Conservation (phyloP, 2,113 vertebrate genomes). For the Otolemur garnettii region DNA sequence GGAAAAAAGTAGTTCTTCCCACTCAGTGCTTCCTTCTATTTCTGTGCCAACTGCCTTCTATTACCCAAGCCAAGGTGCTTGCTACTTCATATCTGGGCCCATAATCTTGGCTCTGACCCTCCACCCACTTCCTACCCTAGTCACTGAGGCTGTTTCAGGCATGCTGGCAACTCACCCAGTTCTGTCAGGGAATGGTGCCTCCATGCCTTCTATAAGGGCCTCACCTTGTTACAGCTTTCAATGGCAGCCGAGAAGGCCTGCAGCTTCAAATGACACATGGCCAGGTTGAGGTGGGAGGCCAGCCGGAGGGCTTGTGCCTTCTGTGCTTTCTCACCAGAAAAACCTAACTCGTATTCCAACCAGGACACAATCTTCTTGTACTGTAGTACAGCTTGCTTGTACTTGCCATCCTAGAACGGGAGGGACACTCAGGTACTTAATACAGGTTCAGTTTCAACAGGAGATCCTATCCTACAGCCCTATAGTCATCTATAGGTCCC, state of each 20-base stretch:
- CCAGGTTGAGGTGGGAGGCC: constrained; percentile 96
- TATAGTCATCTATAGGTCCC: not conserved
- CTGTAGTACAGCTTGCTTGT: constrained; percentile 94
- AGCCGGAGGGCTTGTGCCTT: constrained; percentile 91
- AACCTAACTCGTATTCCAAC: constrained; percentile 94
- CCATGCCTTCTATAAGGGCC: not conserved
- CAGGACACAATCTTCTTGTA: constrained; percentile 98
- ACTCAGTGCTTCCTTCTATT: not conserved
- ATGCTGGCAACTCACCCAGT: not conserved
- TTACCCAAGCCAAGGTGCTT: not conserved
- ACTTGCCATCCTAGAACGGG: constrained; percentile 92
- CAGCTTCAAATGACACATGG: constrained; percentile 97
- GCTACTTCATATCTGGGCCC: not conserved
- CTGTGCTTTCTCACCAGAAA: constrained; percentile 87
- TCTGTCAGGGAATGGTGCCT: not conserved
- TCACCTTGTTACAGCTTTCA: constrained; percentile 97
- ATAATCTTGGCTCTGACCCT: not conserved
- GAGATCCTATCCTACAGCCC: not conserved
- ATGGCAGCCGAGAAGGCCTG: constrained; percentile 93
- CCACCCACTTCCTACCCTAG: not conserved
- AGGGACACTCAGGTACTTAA: not conserved
- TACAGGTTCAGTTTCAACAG: not conserved
- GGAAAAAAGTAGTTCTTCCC: not conserved
- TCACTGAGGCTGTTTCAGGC: not conserved
- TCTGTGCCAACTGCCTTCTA: not conserved